phyloP scores from a whole-genome alignment of 1,140 invertebrate species.

The Stegodyphus mimosarum region DNA sequence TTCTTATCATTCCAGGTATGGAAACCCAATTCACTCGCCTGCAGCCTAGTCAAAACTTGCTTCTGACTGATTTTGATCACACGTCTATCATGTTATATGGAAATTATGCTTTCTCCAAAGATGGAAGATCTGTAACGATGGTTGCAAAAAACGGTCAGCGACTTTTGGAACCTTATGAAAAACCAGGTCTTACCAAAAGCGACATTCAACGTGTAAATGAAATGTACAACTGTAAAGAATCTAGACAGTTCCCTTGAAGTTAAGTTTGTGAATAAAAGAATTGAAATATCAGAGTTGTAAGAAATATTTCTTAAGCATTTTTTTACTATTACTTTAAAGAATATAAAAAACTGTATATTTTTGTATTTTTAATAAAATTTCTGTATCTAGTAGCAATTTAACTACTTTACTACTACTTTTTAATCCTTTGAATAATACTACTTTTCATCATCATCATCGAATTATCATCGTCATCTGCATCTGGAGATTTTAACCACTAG shows the following conservation, averaged over 20 bases:
- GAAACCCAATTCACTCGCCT: background rate
- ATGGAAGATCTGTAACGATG: background rate
- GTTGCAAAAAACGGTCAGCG: conserved; percentile 11
- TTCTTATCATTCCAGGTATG: background rate
- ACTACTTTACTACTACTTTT: no score
- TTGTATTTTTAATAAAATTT: no score
- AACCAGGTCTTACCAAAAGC: background rate
- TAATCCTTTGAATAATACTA: no score
- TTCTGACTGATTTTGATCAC: background rate
- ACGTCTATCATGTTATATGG: conserved; percentile 40
- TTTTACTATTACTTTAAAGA: no score
- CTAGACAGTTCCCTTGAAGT: background rate
- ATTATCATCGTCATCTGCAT: no score
- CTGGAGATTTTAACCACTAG: no score
- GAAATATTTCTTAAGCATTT: no score
- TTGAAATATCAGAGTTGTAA: background rate
- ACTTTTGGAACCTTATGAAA: background rate
- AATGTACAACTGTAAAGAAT: conserved; percentile 1
- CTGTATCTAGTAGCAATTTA: no score
- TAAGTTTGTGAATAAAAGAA: background rate
- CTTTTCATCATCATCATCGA: no score
- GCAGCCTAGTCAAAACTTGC: background rate
- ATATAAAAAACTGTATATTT: no score
- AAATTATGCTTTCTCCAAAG: conserved; percentile 15
- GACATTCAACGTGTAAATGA: background rate